Evolutionary conservation across 2,888 invertebrate species (phyloP).

Genomic region (Eristalis pertinax): DNA sequence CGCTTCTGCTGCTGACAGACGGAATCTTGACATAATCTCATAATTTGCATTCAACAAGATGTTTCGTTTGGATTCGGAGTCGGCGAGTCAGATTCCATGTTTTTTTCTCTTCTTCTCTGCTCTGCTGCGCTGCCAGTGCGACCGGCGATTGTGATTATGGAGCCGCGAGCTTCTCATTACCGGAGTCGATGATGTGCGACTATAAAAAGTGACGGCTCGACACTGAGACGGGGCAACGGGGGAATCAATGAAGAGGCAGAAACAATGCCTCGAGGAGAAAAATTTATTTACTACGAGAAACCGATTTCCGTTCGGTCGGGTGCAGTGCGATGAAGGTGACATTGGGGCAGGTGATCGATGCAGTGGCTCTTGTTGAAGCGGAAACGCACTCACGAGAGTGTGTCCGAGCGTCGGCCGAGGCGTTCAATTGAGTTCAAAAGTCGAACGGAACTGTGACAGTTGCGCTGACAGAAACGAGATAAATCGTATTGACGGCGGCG

Average conservation of each 20-base stretch:
- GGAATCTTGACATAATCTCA: constrained; percentile 65
- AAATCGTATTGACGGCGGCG: background rate
- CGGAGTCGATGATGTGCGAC: constrained; percentile 52
- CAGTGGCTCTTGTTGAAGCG: background rate
- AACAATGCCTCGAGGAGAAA: constrained; percentile 12
- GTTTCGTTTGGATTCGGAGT: constrained; percentile 35
- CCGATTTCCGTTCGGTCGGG: constrained; percentile 48
- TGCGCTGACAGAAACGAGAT: background rate
- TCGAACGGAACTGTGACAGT: background rate
- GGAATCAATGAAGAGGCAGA: constrained; percentile 2
- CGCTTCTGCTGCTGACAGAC: constrained; percentile 29
- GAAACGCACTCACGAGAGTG: background rate
- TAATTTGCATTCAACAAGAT: constrained; percentile 67
- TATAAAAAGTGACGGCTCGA: background rate
- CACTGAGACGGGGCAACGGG: background rate
- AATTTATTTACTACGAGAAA: constrained; percentile 50
- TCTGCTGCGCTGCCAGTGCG: constrained; percentile 12
- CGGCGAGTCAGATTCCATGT: background rate
- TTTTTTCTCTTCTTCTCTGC: background rate
- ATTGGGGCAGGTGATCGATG: constrained; percentile 30
- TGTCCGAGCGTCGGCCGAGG: background rate
- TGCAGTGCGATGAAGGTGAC: constrained; percentile 41
- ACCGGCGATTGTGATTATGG: constrained; percentile 9
- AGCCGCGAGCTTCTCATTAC: constrained; percentile 53
- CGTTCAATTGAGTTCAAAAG: background rate